Evolutionary conservation across 2,888 invertebrate genomes (phyloP).

Genomic region (Physocephala rufipes): DNA sequence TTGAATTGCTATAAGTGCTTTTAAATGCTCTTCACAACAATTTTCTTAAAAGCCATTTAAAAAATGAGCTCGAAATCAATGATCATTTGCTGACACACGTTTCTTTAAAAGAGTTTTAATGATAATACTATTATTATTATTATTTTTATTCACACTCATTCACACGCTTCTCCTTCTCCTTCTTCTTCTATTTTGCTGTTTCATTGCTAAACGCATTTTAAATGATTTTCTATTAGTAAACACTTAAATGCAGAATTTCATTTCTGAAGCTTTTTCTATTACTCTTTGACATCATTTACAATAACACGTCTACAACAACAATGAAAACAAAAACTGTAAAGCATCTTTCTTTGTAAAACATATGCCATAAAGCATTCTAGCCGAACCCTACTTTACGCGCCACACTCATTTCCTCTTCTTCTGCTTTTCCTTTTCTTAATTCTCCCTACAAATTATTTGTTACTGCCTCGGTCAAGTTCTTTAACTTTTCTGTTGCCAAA

Average conservation of each 20-base stretch:
- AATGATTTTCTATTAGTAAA: constrained; percentile 8
- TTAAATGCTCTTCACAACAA: too few species aligned
- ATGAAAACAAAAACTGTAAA: too few species aligned
- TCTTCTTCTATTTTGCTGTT: neutral
- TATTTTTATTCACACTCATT: neutral
- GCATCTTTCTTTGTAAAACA: too few species aligned
- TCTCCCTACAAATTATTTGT: neutral
- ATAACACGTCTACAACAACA: neutral
- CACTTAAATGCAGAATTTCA: too few species aligned
- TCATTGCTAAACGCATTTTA: neutral
- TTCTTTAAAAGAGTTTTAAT: too few species aligned
- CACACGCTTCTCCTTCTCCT: neutral
- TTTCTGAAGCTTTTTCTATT: neutral
- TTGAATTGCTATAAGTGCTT: too few species aligned
- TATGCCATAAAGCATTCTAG: too few species aligned
- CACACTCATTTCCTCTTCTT: neutral
- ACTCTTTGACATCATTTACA: neutral
- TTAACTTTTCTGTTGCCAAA: neutral
- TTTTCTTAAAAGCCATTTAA: too few species aligned
- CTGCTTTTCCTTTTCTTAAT: neutral
- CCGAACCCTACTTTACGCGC: too few species aligned
- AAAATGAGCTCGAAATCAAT: too few species aligned
- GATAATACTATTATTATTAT: too few species aligned
- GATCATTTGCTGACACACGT: too few species aligned
- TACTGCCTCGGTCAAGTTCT: neutral